These are phyloP conservation scores for Silurus asotus DNA, from an alignment of 2,113 vertebrate genomes.

Conservation along the genomic window DNA sequence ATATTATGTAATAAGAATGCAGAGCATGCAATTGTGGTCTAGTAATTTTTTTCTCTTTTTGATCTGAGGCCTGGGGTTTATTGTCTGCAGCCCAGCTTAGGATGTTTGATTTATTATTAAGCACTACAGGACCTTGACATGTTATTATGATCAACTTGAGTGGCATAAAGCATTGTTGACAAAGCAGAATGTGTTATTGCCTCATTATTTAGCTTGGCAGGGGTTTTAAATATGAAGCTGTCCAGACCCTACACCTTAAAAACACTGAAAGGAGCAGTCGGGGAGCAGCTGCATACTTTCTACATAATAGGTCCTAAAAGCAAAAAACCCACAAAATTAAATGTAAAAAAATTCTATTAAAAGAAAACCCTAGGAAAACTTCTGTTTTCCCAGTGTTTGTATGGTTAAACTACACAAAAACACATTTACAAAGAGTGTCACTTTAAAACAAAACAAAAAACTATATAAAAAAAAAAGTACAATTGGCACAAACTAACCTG, in stretches of 20 bases:
- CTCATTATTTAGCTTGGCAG: constrained; percentile 17
- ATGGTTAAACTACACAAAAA: neutral
- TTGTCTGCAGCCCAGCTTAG: neutral
- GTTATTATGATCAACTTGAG: neutral
- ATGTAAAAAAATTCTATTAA: too few relatives aligned
- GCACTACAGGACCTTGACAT: neutral
- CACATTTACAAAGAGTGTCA: neutral
- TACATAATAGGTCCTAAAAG: neutral
- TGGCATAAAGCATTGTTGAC: neutral
- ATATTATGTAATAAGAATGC: neutral
- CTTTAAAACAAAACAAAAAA: neutral
- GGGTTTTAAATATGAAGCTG: neutral
- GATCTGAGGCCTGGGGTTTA: neutral
- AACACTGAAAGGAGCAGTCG: neutral
- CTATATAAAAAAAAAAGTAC: neutral
- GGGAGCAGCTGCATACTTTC: neutral
- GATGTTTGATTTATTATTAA: neutral
- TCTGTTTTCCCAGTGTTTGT: too few relatives aligned
- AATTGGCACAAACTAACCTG: neutral
- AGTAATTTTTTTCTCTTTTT: neutral
- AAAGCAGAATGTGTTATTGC: neutral
- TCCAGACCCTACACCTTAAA: neutral
- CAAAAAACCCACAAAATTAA: neutral
- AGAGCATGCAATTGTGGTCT: too few relatives aligned
- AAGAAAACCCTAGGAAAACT: neutral